These are phyloP conservation scores for Neuroscelio doddi DNA, from an alignment of 2,888 invertebrate genomes.

Conservation along the genomic window DNA sequence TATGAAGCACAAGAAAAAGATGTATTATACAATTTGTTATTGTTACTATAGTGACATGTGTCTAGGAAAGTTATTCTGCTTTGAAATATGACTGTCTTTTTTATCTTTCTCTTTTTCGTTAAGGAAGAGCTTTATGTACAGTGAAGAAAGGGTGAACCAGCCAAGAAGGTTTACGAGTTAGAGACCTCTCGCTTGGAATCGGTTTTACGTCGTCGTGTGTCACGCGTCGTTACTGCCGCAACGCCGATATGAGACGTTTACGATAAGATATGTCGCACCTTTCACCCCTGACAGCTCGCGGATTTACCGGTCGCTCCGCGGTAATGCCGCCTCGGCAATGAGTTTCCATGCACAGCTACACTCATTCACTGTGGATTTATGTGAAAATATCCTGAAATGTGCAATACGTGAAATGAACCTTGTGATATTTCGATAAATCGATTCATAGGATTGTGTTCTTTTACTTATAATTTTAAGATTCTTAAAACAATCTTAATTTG, in stretches of 20 bases:
- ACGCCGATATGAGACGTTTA: conserved; percentile 68
- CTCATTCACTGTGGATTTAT: not conserved
- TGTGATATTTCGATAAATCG: not conserved
- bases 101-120: conserved; percentile 14
- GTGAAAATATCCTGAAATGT: not conserved
- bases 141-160: conserved; percentile 51
- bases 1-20: not conserved
- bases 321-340: conserved; percentile 12
- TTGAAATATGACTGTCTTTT: conserved; percentile 12
- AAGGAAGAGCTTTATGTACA: conserved; percentile 16
- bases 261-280: conserved; percentile 69
- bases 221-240: conserved; percentile 66
- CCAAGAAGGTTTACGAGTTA: conserved; percentile 58
- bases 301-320: conserved; percentile 56
- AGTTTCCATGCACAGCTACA: not conserved
- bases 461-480: no score
- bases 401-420: not conserved
- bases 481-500: no score
- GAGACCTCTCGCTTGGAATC: conserved; percentile 49
- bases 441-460: no score
- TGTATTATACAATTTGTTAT: not conserved
- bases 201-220: conserved; percentile 65
- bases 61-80: not conserved
- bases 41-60: not conserved
- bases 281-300: conserved; percentile 58